A percentile compares a stretch with the other conserved stretches of the same genome.
phyloP scores from a whole-genome alignment of 2,113 vertebrate genomes.

The rat (Rattus norvegicus) region DNA sequence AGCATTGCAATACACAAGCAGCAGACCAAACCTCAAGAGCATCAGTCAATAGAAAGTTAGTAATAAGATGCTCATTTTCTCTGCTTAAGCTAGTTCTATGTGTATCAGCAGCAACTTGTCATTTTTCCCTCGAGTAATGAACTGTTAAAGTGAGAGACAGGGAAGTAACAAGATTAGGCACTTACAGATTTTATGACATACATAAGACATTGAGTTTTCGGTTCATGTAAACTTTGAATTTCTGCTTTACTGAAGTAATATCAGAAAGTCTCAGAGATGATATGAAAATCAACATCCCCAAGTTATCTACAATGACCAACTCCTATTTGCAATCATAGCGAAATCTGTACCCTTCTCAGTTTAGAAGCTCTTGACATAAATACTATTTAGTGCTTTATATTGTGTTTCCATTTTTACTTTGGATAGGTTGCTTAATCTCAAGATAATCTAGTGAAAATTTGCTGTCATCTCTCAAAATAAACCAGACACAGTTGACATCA shows the following conservation, averaged over 20 bases:
- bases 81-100: neutral
- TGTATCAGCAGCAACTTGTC: neutral
- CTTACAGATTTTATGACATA: neutral
- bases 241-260: conserved; percentile 21
- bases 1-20: no score
- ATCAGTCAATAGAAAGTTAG: neutral
- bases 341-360: neutral
- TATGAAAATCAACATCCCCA: neutral
- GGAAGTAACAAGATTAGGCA: neutral
- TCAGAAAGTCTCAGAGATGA: neutral
- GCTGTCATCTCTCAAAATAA: neutral
- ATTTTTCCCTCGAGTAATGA: neutral
- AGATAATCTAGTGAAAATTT: neutral
- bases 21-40: no score
- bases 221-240: conserved; percentile 23
- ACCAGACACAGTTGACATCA: neutral
- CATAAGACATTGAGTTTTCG: neutral
- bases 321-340: neutral
- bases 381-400: neutral
- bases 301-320: neutral
- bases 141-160: neutral
- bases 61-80: neutral
- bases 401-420: conserved; percentile 5
- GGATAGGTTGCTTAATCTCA: neutral
- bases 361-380: neutral